These are phyloP conservation scores for Apis mellifera DNA, from an alignment of 1,140 invertebrate species.

Conservation along the genomic window Amel_HAv3.1 CM009943.2:2522501-2523000, in stretches of 20 bases:
- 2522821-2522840: constrained; percentile 53
- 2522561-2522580: no score
- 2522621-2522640: constrained; percentile 18
- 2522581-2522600: background rate
- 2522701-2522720: constrained; percentile 11
- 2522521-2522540: background rate
- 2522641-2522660: constrained; percentile 36
- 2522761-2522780: background rate
- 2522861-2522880: constrained; percentile 28
- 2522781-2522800: constrained; percentile 19
- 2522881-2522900: constrained; percentile 36
- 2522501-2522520: background rate
- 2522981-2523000: constrained; percentile 60
- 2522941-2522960: constrained; percentile 45
- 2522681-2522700: no score
- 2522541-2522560: background rate
- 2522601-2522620: constrained; percentile 29
- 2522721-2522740: background rate
- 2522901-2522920: constrained; percentile 58
- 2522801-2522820: constrained; percentile 59
- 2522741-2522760: constrained; percentile 12
- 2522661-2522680: constrained; percentile 4
- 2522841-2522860: constrained; percentile 8
- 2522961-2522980: constrained; percentile 58
- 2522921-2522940: constrained; percentile 58